Evolutionary conservation across 1,140 invertebrate species (phyloP), one percentile per base, ranked within the genome.

Genomic region (Bombus vancouverensis): DNA sequence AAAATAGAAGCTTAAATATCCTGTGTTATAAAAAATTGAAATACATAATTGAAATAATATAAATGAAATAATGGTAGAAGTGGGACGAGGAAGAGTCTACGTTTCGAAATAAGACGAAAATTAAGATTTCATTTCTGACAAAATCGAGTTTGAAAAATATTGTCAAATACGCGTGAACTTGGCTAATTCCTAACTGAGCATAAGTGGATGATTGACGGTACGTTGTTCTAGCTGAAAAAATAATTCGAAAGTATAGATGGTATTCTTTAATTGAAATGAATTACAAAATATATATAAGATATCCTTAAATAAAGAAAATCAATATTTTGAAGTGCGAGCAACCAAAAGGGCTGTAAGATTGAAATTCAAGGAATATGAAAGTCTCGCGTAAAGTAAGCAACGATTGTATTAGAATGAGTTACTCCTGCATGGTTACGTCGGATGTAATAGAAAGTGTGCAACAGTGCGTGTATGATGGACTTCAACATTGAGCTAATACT

Each of bases 401-500:
- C 42, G 34, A 75, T 74, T 73, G 57, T 65, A 15, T 53, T 65
- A 73, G 53, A 85, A 68, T 85, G 42, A 15, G 66, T 72, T 79
- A 71, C 22, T 70, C 47, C 18, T 79, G 32, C 15, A 42, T 44
- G 57, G 73, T 85, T 85, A 85, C 42, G 68, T 85, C 39, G 47
- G 9, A 42, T 28, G 42, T 44, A 81, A 85, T 85, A 85, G 76
- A 81, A 85, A 81, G 76, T 62, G 71, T 66, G 68, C 83, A 73
- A 65, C 34, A 59, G 77, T 34, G n/a, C 76, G 47, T 84, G 53
- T 15, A 79, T 80, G 47, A 57, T 73, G 59, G 32, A 66, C 47
- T 85, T 59, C 34, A 47, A 47, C 34, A 80, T 62, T 28, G 47
- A 76, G 18, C 28, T 37, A 59, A 47, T 71, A 15, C 28, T 2